Conservation (phyloP, 2,888 invertebrate species). For the Tillus elongatus region DNA sequence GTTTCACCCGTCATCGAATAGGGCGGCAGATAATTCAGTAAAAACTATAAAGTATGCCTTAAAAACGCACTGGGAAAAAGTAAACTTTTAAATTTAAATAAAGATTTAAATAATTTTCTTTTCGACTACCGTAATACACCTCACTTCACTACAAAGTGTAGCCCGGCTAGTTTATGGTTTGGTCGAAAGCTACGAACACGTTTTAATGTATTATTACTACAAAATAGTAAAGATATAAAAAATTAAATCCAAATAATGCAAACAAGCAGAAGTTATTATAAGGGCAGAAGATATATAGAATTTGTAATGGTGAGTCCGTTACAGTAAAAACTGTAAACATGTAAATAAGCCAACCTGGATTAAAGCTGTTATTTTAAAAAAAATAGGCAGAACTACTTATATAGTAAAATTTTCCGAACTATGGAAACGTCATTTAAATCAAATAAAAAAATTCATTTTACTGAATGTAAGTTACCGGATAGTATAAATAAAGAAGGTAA, state of each 20-base stretch:
- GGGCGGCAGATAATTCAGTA: conserved; percentile 19
- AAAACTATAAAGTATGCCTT: conserved; percentile 15
- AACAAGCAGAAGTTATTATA: conserved; percentile 9
- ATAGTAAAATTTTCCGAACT: conserved; percentile 11
- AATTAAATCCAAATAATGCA: background rate
- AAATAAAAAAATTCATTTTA: background rate
- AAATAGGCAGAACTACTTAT: conserved; percentile 8
- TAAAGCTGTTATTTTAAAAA: conserved; percentile 7
- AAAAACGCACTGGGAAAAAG: conserved; percentile 11
- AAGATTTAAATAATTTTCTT: conserved; percentile 13
- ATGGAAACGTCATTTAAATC: conserved; percentile 12
- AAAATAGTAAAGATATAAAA: background rate
- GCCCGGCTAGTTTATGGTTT: conserved; percentile 13
- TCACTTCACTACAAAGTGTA: conserved; percentile 13
- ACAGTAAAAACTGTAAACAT: conserved; percentile 11
- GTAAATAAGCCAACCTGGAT: conserved; percentile 13
- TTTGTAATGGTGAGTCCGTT: conserved; percentile 9
- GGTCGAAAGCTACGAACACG: conserved; percentile 11
- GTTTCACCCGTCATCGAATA: conserved; percentile 18
- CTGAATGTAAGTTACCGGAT: no score
- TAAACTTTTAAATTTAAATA: conserved; percentile 7
- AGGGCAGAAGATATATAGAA: conserved; percentile 7
- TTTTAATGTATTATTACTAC: conserved; percentile 9
- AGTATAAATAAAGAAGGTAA: no score
- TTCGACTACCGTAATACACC: conserved; percentile 15